Base-by-base conservation (phyloP, 2,888 invertebrate species). In the Gibbula magus region DNA sequence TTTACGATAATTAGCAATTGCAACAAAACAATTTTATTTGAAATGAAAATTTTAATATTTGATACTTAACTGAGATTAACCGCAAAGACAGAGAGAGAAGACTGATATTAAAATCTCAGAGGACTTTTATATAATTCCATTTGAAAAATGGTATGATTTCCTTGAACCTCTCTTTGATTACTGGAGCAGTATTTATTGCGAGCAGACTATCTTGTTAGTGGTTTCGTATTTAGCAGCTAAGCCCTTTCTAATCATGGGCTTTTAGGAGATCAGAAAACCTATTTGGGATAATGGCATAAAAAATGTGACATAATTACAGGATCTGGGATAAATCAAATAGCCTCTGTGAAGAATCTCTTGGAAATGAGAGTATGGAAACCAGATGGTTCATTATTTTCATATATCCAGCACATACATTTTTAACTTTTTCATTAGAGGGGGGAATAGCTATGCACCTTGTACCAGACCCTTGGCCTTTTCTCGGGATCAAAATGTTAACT, bases 241-340 rank as follows among this genome's bases (percentile, higher is more conserved):
- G 35, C 70, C 70, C 8, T 70, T 32, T 70, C 70, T 70, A 70
- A 70, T 32, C 70, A 35, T 13, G 35, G n/a, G 70, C 70, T 70
- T 20, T 70, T n/a, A 70, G 70, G 20, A 70, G 70, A 70, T 70
- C 70, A 70, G 70, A 35, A 70, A 16, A 10, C n/a, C 32, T 32
- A n/a, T 70, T 35, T n/a, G 5, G 70, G 20, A 20, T 4, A 20
- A 29, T 35, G 70, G 20, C 1, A 70, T 35, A 39, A 70, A 39
- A 35, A 32, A 70, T 3, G 39, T 32, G 70, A 70, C 16, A 70
- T 70, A 70, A 70, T 70, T 70, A 18, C 35, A 35, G 29, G n/a
- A 39, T 20, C 16, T 70, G 70, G 18, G 18, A 39, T 39, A 18
- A 70, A 70, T 70, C 70, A 25, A 70, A 70, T 70, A 70, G 35